phyloP scores from a whole-genome alignment of 2,797 vertebrate genomes.

The Rhinatrema bivittatum region DNA sequence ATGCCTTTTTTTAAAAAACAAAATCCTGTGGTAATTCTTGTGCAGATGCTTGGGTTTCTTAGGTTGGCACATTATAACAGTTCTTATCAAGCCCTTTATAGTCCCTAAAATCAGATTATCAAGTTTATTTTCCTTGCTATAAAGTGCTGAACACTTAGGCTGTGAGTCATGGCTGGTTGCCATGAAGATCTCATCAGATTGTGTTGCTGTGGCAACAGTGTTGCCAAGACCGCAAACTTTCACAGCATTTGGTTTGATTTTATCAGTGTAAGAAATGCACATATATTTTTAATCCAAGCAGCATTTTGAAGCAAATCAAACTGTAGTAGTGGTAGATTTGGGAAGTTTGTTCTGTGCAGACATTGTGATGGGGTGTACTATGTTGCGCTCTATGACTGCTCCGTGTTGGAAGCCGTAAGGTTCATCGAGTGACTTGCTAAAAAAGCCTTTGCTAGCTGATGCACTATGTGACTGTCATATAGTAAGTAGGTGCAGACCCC shows the following conservation, averaged over 20 bases:
- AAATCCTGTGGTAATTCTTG: not conserved
- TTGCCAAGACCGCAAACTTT: conserved; percentile 52
- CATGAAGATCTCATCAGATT: conserved; percentile 59
- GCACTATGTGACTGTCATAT: no score
- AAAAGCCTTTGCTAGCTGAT: no score
- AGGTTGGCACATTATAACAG: not conserved
- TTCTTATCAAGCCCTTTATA: not conserved
- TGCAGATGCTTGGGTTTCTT: not conserved
- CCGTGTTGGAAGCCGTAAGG: no score
- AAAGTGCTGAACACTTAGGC: conserved; percentile 31
- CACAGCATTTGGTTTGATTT: conserved; percentile 38
- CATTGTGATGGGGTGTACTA: no score
- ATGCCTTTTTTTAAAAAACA: no score
- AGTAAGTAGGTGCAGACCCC: no score
- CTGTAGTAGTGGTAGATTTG: no score
- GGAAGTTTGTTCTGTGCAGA: no score
- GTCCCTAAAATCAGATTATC: conserved; percentile 22
- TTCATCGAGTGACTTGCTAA: no score
- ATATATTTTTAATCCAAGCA: not conserved
- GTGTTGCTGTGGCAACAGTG: conserved; percentile 68
- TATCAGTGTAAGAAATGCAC: conserved; percentile 8
- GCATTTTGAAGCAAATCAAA: not conserved
- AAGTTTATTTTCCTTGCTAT: conserved; percentile 39
- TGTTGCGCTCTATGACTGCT: no score
- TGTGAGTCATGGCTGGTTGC: conserved; percentile 55